Base-by-base conservation (phyloP, 1,140 invertebrate genomes). In the Rhagoletis pomonella region DNA sequence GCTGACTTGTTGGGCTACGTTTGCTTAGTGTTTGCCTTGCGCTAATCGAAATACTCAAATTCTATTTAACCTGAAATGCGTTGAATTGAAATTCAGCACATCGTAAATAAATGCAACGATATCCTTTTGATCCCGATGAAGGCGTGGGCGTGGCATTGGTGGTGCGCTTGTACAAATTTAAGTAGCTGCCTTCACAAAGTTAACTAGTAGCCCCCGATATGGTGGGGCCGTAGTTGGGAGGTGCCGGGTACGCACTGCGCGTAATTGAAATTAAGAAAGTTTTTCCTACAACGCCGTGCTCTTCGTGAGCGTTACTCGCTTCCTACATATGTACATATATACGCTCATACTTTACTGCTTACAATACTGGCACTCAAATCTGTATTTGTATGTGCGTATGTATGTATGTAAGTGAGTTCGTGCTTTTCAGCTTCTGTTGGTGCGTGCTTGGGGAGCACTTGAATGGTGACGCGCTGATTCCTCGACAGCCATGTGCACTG, bases 221-320 rank as follows among this genome's bases (percentile, higher is more conserved):
- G 47, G 47, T 5, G 69, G 69, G 17, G 50, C 50, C 50, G 2
- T 39, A 85, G 59, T 60, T 59, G 29, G 58, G 55, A 12, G 84
- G 58, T 29, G 29, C 29, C 84, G 84, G n/a, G 9, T 62, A 62
- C 59, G 29, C 29, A 1, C 29, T 1, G 29, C 55, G 86, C 17
- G 86, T 87, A 87, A 87, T 87, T 87, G 86, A 87, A 87, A 87
- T 87, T 87, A 87, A 62, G 86, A 87, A 77, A 81, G 65, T 87
- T 81, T 81, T 87, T 81, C 29, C 69, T 67, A 73, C 65, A 29
- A 73, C 17, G 50, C 60, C 44, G 69, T 47, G 47, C 44, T 44
- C 42, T 64, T 86, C 7, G 44, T 3, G 29, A 44, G 17, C 29
- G 39, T 12, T 62, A 10, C 7, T 55, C 29, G 17, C n/a, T 73